These are phyloP conservation scores for Cryptus viduatorius DNA, from an alignment of 2,888 invertebrate species.

Conservation along the genomic window DNA sequence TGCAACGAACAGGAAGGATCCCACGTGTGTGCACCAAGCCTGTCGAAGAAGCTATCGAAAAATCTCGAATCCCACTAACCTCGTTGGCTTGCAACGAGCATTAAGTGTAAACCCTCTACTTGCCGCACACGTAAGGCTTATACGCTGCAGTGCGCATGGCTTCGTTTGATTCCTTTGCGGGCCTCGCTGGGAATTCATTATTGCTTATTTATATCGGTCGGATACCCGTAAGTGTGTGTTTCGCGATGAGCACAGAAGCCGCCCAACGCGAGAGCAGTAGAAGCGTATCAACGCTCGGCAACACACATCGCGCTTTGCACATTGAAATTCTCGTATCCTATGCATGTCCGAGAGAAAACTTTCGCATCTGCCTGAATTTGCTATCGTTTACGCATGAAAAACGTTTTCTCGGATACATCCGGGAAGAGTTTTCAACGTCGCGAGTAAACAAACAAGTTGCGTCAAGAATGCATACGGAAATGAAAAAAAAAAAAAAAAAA, in stretches of 20 bases:
- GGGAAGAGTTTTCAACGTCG: constrained; percentile 29
- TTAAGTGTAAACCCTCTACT: constrained; percentile 13
- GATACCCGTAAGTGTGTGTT: constrained; percentile 60
- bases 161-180: constrained; percentile 74
- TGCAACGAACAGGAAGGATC: constrained; percentile 34
- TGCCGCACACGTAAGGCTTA: constrained; percentile 17
- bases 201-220: constrained; percentile 77
- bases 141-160: constrained; percentile 50
- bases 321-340: constrained; percentile 29
- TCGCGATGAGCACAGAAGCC: constrained; percentile 30
- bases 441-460: not conserved
- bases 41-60: constrained; percentile 78
- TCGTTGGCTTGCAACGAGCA: constrained; percentile 79
- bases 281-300: constrained; percentile 52
- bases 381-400: constrained; percentile 56
- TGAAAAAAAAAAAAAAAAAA: no score
- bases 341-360: constrained; percentile 50
- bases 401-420: constrained; percentile 42
- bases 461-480: not conserved
- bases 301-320: not conserved
- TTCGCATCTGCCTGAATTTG: constrained; percentile 32
- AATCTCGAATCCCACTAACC: constrained; percentile 83
- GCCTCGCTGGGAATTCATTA: constrained; percentile 74
- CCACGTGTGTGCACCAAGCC: constrained; percentile 16
- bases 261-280: constrained; percentile 1